phyloP scores from a whole-genome alignment of 2,113 vertebrate species.

The Cacatua alba region DNA sequence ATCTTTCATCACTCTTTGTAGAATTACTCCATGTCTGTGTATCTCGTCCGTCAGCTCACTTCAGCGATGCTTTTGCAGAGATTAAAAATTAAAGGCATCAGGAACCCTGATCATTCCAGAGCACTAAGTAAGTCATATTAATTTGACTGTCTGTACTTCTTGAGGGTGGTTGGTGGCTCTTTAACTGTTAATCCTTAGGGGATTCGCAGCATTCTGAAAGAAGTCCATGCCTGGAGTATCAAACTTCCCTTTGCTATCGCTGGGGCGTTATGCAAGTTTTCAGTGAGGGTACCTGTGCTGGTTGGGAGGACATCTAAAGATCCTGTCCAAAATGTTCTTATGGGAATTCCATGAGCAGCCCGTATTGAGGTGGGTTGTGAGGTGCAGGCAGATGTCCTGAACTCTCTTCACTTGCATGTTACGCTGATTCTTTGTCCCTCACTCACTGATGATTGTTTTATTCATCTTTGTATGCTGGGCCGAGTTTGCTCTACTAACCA shows the following conservation, averaged over 20 bases:
- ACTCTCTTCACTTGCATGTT: neutral
- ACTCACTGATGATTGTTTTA: neutral
- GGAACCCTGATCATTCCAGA: constrained; percentile 98
- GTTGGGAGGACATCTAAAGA: neutral
- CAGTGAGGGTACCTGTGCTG: neutral
- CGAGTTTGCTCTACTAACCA: neutral
- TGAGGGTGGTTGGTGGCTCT: neutral
- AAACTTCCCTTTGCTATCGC: neutral
- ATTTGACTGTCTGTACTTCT: neutral
- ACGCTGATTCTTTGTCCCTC: neutral
- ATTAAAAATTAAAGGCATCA: constrained; percentile 95
- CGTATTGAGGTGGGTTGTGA: neutral
- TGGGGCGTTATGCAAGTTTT: fast-evolving
- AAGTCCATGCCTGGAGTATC: neutral
- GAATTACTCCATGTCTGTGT: constrained; percentile 97
- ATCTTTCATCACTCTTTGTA: constrained; percentile 68
- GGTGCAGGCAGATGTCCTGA: neutral
- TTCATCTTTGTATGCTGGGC: neutral
- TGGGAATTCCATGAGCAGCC: neutral
- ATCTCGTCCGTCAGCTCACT: constrained; percentile 94
- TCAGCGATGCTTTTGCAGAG: constrained; percentile 94
- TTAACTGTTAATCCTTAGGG: neutral
- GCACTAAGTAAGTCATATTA: constrained; percentile 87
- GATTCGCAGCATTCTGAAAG: neutral
- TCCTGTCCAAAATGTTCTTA: neutral